Percentiles rank a stretch among this genome's conserved stretches.
These are phyloP conservation scores for Odontocerum albicorne DNA, from an alignment of 2,888 invertebrate species.

Conservation along the genomic window DNA sequence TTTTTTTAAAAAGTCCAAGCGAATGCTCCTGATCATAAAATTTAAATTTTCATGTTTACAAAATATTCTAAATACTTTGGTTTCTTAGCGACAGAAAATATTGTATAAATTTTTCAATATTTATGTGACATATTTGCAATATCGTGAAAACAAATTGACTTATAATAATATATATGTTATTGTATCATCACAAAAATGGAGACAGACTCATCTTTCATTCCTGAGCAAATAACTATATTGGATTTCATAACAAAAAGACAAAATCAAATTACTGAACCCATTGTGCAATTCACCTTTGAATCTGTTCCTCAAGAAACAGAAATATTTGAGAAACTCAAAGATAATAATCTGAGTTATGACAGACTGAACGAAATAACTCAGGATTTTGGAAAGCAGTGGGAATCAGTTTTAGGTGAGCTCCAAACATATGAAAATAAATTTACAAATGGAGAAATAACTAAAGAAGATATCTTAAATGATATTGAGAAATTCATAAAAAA, in stretches of 20 bases:
- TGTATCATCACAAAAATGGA: too few species aligned
- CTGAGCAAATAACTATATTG: too few species aligned
- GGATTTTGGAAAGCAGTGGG: slow-evolving; percentile 17
- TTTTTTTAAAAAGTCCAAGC: too few species aligned
- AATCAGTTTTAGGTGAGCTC: slow-evolving; percentile 1
- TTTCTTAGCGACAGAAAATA: too few species aligned
- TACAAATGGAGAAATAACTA: slow-evolving; percentile 1
- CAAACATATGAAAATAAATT: slow-evolving; percentile 6
- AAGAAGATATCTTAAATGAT: slow-evolving; percentile 10
- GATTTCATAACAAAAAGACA: slow-evolving; percentile 6
- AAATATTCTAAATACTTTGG: too few species aligned
- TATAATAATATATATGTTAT: too few species aligned
- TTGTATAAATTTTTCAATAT: too few species aligned
- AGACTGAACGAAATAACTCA: slow-evolving; percentile 6
- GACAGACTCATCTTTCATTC: too few species aligned
- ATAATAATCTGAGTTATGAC: slow-evolving; percentile 8
- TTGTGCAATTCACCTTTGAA: slow-evolving; percentile 11
- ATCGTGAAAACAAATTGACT: too few species aligned
- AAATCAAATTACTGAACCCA: background rate
- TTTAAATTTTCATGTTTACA: too few species aligned
- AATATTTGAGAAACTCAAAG: slow-evolving; percentile 7
- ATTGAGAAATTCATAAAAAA: slow-evolving; percentile 11
- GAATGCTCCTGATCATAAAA: too few species aligned
- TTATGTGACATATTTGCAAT: too few species aligned
- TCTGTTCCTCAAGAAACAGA: slow-evolving; percentile 12